A percentile compares a stretch with the other conserved stretches of the same genome.
phyloP scores from a whole-genome alignment of 2,113 vertebrate genomes.

The Erpornis zantholeuca region DNA sequence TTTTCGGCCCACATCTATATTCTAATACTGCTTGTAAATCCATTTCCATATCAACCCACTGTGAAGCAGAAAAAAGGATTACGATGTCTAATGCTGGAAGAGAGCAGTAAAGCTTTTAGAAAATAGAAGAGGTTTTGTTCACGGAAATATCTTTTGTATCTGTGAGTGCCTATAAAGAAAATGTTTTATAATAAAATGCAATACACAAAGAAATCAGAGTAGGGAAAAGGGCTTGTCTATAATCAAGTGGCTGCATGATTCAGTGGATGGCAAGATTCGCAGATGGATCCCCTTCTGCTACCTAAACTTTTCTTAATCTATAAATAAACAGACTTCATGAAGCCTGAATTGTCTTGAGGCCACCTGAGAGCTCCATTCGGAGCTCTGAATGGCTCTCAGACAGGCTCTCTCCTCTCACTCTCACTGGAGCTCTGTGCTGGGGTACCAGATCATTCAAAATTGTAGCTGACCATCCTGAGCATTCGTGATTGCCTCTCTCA shows the following conservation, averaged over 20 bases:
- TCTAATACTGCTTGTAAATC: not conserved
- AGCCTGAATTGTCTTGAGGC: not conserved
- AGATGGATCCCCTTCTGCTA: not conserved
- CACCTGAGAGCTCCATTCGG: not conserved
- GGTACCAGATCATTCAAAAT: not conserved
- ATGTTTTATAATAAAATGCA: not conserved
- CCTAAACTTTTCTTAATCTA: not conserved
- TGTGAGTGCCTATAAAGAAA: not conserved
- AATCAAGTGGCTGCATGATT: not conserved
- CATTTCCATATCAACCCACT: not conserved
- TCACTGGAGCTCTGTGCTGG: not conserved
- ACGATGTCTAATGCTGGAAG: not conserved
- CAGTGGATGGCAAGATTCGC: not conserved
- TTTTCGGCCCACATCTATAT: accelerated
- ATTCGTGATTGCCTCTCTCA: not conserved
- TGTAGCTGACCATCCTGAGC: not conserved
- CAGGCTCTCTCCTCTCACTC: not conserved
- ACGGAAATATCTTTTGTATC: not conserved
- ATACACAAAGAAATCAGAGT: not conserved
- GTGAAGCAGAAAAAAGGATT: not conserved
- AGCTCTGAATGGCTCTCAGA: not conserved
- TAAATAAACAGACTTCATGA: not conserved
- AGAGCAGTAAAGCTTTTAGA: not conserved
- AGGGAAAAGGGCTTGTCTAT: accelerated
- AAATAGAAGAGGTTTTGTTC: not conserved